Evolutionary conservation across 2,113 vertebrate species (phyloP).

Genomic region (Bothrops jararaca): DNA sequence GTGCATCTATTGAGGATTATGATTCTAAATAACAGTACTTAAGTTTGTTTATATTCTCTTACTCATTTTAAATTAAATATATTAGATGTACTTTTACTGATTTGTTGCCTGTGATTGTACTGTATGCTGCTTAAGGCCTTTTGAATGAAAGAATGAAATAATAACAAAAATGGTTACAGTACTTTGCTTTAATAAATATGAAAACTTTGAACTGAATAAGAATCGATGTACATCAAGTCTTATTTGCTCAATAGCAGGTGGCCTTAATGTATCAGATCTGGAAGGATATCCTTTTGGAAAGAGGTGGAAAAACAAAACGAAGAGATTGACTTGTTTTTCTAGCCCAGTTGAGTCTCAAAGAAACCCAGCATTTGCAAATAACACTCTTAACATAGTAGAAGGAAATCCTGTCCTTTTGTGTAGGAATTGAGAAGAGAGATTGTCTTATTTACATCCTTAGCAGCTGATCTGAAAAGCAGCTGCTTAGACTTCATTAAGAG

Average conservation of each 20-base stretch:
- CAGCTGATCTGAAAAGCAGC: conserved; percentile 13
- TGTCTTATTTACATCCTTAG: conserved; percentile 3
- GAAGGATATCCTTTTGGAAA: conserved; percentile 18
- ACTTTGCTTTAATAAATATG: not conserved
- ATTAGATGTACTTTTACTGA: not conserved
- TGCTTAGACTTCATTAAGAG: not conserved
- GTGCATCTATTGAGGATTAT: not conserved
- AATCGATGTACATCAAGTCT: not conserved
- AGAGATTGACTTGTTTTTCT: not conserved
- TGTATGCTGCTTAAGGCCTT: not conserved
- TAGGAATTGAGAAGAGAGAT: not conserved
- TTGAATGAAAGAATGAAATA: not conserved
- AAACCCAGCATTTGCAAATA: conserved; percentile 12
- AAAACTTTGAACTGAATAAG: not conserved
- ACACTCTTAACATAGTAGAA: conserved; percentile 13
- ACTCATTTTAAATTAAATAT: not conserved
- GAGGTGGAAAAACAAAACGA: not conserved
- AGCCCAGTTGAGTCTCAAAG: not conserved
- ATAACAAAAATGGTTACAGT: not conserved
- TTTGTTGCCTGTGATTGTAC: not conserved
- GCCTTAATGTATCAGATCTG: not conserved
- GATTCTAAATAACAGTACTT: not conserved
- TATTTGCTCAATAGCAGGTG: not conserved
- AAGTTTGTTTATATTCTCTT: not conserved
- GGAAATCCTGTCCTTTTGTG: conserved; percentile 32